Percentiles rank a stretch among this genome's conserved stretches.
Evolutionary conservation across 2,888 invertebrate species (phyloP).

Genomic region (Xylota sylvarum): DNA sequence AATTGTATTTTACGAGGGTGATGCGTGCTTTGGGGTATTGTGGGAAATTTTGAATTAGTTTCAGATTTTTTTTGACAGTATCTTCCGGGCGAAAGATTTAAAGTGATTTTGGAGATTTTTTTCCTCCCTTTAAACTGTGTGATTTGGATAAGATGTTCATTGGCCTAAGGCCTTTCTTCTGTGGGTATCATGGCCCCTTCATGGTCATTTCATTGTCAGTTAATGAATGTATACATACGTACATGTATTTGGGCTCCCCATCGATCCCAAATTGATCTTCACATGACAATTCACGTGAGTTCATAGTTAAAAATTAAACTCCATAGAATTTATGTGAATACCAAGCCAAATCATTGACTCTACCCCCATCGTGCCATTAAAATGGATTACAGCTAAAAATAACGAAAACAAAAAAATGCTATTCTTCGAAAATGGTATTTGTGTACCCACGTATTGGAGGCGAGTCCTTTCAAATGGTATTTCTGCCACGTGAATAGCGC

Average conservation of each 20-base stretch:
- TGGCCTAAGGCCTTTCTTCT: no score
- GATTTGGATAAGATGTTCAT: no score
- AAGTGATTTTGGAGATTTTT: neutral
- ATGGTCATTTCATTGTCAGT: neutral
- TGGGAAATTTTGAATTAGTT: neutral
- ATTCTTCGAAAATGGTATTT: neutral
- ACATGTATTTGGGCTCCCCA: neutral
- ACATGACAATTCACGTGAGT: neutral
- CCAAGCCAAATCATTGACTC: constrained; percentile 13
- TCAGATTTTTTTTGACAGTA: neutral
- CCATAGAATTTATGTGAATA: constrained; percentile 13
- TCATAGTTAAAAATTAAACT: constrained; percentile 11
- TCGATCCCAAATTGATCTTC: neutral
- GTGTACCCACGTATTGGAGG: neutral
- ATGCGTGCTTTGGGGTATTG: neutral
- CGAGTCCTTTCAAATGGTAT: constrained; percentile 19
- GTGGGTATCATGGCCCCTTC: neutral
- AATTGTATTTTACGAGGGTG: neutral
- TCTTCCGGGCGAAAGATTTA: neutral
- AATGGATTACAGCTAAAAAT: constrained; percentile 12
- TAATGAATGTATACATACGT: neutral
- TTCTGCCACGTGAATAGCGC: constrained; percentile 27
- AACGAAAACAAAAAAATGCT: neutral
- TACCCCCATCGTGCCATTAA: neutral
- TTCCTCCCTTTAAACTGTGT: neutral